Evolutionary conservation across 1,140 invertebrate genomes (phyloP).

Genomic region (Aleiodes sp.): DNA sequence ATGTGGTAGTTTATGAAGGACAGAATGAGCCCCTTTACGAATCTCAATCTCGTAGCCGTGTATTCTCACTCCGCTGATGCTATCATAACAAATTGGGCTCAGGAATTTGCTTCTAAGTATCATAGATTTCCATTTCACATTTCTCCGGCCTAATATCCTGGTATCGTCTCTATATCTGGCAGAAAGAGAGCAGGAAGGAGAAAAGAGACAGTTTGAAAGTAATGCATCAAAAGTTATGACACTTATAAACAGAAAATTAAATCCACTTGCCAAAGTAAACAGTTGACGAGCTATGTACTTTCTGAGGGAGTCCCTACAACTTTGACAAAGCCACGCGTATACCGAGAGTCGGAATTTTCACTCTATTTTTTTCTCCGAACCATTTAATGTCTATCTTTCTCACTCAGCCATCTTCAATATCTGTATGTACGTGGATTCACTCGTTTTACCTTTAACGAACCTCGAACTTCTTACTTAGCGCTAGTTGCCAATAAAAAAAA

Average conservation of each 20-base stretch:
- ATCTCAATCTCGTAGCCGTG: too few species aligned
- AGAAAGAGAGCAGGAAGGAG: slow-evolving; percentile 8
- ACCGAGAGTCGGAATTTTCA: too few species aligned
- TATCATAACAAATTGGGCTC: too few species aligned
- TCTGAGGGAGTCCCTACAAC: neutral
- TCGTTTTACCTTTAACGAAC: slow-evolving; percentile 37
- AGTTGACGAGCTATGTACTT: slow-evolving; percentile 33
- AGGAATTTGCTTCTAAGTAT: too few species aligned
- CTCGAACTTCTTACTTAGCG: slow-evolving; percentile 59
- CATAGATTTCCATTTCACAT: too few species aligned
- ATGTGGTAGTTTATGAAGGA: too few species aligned
- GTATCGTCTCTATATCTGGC: too few species aligned
- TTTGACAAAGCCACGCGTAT: too few species aligned
- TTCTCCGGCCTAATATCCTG: too few species aligned
- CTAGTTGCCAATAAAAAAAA: slow-evolving; percentile 49
- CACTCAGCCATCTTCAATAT: slow-evolving; percentile 20
- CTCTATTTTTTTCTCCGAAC: slow-evolving; percentile 9
- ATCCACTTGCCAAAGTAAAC: slow-evolving; percentile 59
- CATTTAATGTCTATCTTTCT: slow-evolving; percentile 2
- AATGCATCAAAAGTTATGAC: slow-evolving; percentile 53
- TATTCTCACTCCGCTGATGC: too few species aligned
- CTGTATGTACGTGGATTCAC: slow-evolving; percentile 11
- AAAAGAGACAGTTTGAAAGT: slow-evolving; percentile 41
- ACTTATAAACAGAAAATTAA: slow-evolving; percentile 62
- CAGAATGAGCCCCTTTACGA: too few species aligned